Evolutionary conservation across 1,140 invertebrate genomes (phyloP), one percentile per base, ranked within the genome.

Genomic region (Phymastichus coffea): DNA sequence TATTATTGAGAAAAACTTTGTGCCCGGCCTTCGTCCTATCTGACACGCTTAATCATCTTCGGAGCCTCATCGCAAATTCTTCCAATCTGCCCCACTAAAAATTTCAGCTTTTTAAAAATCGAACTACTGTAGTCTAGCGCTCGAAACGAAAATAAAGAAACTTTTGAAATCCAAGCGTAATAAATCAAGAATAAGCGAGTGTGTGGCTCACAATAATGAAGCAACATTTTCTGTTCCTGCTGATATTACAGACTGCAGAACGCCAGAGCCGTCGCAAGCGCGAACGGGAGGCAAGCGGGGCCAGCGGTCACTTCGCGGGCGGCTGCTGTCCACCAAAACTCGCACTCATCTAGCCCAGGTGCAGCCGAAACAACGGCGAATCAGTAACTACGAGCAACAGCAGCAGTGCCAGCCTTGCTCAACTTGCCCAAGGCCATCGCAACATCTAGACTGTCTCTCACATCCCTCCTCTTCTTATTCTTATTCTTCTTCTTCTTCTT

Each of bases 281-380:
- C 57, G 78, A 80, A 64, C 78, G 77, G 62, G 78, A 80, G 70
- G 75, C 75, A 56, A 75, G 74, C 55, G 77, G 75, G 43, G 72
- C 75, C 51, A 75, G 74, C 59, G 71, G 70, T 37, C 77, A 78
- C 66, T 79, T 79, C 70, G 70, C 74, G 71, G 72, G 76, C 40
- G 78, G 78, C 64, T 80, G 78, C 63, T 80, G 78, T 46, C 78
- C 78, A 52, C 78, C 78, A 70, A 80, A 80, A 65, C 78, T 80
- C 70, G 78, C 78, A 66, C 77, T 80, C 70, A 80, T 80, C 76
- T 80, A 80, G 78, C 78, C 76, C 75, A 79, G 77, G 75, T 70
- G 72, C 71, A 76, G 73, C 70, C 72, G 75, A 63, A 52, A 14
- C 68, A 66, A 47, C 64, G 57, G 49, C 64, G 44, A 70, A 66